Evolutionary conservation across 2,888 invertebrate species (phyloP), one percentile per base, ranked within the genome.

Genomic region (Heliconius sara): DNA sequence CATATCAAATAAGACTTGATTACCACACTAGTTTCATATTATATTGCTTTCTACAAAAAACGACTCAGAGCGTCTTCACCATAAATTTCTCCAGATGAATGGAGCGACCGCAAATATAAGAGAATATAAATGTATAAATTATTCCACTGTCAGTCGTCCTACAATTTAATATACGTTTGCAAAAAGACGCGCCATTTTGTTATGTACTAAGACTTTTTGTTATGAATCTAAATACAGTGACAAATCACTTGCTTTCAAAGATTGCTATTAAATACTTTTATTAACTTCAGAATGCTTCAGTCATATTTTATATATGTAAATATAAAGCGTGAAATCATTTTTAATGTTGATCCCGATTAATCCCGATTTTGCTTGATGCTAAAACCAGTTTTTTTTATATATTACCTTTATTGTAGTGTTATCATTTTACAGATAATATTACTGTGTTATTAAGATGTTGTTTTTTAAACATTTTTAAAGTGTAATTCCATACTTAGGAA

Each of bases 101-200:
- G 63, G 34, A 75, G 60, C 65, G 47, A 22, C 65, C 72, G 47
- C 66, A 78, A 74, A 74, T 78, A 74, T 67, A 67, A 68, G 63
- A 68, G 79, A 79, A 79, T 79, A 70, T 43, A 79, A 79, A 79
- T 79, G 79, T 79, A 63, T 30, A 68, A 79, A 79, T 75, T 79
- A 79, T 79, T 79, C 79, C 66, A 63, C 60, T 74, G 63, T 60
- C 75, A 25, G 43, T 75, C 75, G 63, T 75, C 22, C 30, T 30
- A 65, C 43, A 75, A 75, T 65, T 75, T 75, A 65, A 75, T 75
- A 65, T 66, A 65, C 65, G 75, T 66, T 65, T 66, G 63, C 43
- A 65, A 65, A 75, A 39, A 63, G n/a, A 34, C 4, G 12, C 27
- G 9, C 30, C 34, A 60, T 73, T 73, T 73, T 60, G 34, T 73